Conservation (phyloP, 2,113 vertebrate species). For the Otocyon megalotis region DNA sequence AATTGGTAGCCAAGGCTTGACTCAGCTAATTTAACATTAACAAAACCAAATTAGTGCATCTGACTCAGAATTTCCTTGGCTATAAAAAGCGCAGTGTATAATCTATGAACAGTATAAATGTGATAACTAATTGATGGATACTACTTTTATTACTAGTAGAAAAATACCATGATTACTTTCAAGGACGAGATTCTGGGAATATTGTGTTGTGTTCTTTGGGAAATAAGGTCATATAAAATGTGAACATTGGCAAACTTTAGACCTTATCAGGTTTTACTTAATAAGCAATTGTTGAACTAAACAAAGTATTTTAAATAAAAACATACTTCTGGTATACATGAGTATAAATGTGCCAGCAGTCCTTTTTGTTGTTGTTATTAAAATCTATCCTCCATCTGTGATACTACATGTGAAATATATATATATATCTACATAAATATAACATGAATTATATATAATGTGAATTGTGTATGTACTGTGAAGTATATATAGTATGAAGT, state of each 20-base stretch:
- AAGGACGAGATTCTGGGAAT: slow-evolving; percentile 21
- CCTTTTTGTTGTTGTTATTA: neutral
- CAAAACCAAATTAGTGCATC: slow-evolving; percentile 41
- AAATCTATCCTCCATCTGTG: slow-evolving; percentile 13
- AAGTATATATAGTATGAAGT: neutral
- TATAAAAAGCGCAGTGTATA: slow-evolving; percentile 32
- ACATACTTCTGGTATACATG: neutral
- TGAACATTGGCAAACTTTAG: neutral
- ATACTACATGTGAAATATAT: neutral
- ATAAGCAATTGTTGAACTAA: neutral
- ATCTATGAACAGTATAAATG: slow-evolving; percentile 36
- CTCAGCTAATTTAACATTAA: slow-evolving; percentile 41
- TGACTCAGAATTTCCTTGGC: slow-evolving; percentile 59
- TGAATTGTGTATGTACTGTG: neutral
- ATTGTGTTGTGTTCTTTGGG: neutral
- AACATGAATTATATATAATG: neutral
- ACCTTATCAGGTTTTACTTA: neutral
- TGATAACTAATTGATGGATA: neutral
- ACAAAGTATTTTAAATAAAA: slow-evolving; percentile 23
- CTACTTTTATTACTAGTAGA: slow-evolving; percentile 10
- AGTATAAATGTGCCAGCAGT: neutral
- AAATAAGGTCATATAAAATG: slow-evolving; percentile 38
- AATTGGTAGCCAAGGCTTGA: neutral
- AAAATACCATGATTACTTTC: slow-evolving; percentile 32
- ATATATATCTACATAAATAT: neutral